Evolutionary conservation across 2,113 vertebrate genomes (phyloP), one percentile per base, ranked within the genome.

Genomic region (Mesoclemmys tuberculata): DNA sequence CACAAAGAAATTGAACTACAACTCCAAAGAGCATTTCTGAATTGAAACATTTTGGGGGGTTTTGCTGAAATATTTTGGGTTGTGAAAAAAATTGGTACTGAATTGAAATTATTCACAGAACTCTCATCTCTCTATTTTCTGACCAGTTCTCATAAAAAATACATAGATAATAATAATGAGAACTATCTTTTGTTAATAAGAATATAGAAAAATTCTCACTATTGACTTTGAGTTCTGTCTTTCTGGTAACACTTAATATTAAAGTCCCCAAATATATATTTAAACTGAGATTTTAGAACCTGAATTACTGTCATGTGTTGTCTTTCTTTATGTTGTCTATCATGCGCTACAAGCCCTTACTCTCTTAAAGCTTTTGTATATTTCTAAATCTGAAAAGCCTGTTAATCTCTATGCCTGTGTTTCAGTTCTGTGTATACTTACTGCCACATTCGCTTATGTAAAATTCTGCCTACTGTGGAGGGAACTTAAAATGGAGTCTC

Each of bases 271-370:
- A 85, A 84, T 95, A 94, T 88, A 85, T 88, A 92, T 95, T 97
- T 95, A 96, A 95, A n/a, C 87, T 96, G 88, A 48, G 85, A 90
- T 93, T 96, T 96, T 96, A 95, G 92, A 96, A 89, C 4, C 35
- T 68, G 8, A 68, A 68, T 75, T 44, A 75, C 8, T 75, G 71
- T 75, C 24, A 24, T 24, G 7, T 44, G 10, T 75, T 44, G 24
- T 12, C 41, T 44, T 75, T 44, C 11, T 75, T 75, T 44, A 38
- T 26, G 41, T 26, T 75, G 4, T 75, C 41, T 27, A 41, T 75
- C 71, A 44, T 27, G 26, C 6, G 2, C 21, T 44, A 44, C 11
- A 75, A 44, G 38, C 71, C 41, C 41, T 44, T 75, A 6, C 71
- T 75, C 24, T 27, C 48, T 29, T 79, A 51, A 46, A 21, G 21